Evolutionary conservation across 2,113 vertebrate species (phyloP).

Genomic region (Monarcha castaneiventris): DNA sequence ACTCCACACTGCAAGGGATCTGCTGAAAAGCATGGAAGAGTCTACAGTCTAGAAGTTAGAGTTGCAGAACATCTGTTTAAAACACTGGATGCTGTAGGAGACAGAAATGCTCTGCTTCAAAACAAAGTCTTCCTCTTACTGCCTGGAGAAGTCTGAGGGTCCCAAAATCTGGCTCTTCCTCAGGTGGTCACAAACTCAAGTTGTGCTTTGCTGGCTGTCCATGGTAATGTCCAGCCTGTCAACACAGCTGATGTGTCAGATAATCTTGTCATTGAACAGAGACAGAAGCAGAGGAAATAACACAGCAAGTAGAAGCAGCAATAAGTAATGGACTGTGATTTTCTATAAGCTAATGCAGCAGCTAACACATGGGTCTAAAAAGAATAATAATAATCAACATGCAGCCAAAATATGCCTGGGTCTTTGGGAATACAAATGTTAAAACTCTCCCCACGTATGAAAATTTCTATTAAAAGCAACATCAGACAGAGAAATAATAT

Average conservation of each 20-base stretch:
- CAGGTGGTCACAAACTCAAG: neutral
- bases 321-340: neutral
- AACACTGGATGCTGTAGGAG: neutral
- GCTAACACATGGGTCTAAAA: neutral
- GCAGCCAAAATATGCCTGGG: neutral
- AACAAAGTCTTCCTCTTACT: neutral
- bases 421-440: neutral
- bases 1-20: neutral
- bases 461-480: slow-evolving; percentile 40
- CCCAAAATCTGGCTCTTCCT: neutral
- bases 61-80: neutral
- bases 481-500: slow-evolving; percentile 1
- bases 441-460: neutral
- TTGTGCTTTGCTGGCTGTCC: neutral
- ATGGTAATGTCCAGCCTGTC: neutral
- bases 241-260: neutral
- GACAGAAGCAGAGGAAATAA: neutral
- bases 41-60: neutral
- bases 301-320: neutral
- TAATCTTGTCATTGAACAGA: neutral
- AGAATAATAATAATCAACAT: neutral
- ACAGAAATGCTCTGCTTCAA: neutral
- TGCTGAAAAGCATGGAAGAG: neutral
- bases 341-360: neutral
- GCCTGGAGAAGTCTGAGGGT: neutral